Percentiles rank a stretch among this genome's conserved stretches.
Evolutionary conservation across 2,797 vertebrate species (phyloP).

Genomic region (Fistularia tabacaria): DNA sequence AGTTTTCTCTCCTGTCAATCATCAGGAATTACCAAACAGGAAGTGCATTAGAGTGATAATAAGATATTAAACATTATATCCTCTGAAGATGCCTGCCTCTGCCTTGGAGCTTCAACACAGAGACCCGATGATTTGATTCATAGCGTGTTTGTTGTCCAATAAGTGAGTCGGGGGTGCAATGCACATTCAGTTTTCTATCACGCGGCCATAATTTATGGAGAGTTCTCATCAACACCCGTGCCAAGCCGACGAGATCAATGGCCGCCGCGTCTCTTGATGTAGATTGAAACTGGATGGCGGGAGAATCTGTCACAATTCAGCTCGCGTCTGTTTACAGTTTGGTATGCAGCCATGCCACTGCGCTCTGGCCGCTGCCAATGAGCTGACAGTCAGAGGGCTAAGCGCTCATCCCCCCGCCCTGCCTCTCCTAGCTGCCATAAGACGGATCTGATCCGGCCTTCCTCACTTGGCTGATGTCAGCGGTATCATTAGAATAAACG

Average conservation of each 20-base stretch:
- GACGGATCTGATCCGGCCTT: constrained; percentile 57
- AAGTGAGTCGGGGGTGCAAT: constrained; percentile 41
- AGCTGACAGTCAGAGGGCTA: constrained; percentile 53
- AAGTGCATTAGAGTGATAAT: constrained; percentile 14
- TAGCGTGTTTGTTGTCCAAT: constrained; percentile 46
- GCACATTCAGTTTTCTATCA: constrained; percentile 55
- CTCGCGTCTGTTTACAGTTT: constrained; percentile 58
- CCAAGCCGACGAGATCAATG: constrained; percentile 54
- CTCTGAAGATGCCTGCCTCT: constrained; percentile 14
- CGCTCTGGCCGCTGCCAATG: constrained; percentile 46
- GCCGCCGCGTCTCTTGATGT: constrained; percentile 44
- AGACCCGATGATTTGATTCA: constrained; percentile 30
- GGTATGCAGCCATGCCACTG: constrained; percentile 50
- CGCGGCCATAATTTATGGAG: constrained; percentile 54
- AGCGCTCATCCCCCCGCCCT: constrained; percentile 28
- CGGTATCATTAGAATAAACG: constrained; percentile 67
- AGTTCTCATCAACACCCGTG: constrained; percentile 56
- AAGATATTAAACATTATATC: constrained; percentile 21
- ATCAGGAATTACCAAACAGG: constrained; percentile 42
- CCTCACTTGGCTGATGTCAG: constrained; percentile 59
- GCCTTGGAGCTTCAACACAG: constrained; percentile 24
- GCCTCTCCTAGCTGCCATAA: constrained; percentile 38
- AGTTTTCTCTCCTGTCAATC: constrained; percentile 1
- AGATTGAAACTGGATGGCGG: constrained; percentile 55
- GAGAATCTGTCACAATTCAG: constrained; percentile 60